phyloP scores from a whole-genome alignment of 2,888 invertebrate genomes.

The Crioceris asparagi region DNA sequence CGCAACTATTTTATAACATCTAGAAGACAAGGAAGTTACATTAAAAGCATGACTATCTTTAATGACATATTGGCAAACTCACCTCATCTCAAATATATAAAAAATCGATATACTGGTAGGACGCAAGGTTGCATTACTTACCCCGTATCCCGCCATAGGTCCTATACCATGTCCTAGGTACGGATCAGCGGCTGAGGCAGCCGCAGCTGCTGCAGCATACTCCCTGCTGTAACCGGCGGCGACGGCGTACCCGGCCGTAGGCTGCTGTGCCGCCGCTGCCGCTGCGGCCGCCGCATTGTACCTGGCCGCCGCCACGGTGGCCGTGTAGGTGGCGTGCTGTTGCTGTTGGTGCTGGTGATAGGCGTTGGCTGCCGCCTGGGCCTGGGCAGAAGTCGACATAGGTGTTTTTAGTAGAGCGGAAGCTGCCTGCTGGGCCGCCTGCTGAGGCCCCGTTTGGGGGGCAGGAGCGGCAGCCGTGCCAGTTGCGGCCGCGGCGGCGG shows the following conservation, averaged over 20 bases:
- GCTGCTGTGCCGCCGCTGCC: conserved; percentile 70
- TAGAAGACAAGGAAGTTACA: too few relatives aligned
- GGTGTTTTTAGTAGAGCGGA: conserved; percentile 77
- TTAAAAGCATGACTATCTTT: too few relatives aligned
- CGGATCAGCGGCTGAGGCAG: conserved; percentile 86
- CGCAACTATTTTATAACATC: too few relatives aligned
- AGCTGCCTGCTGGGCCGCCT: conserved; percentile 70
- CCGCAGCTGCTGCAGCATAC: conserved; percentile 61
- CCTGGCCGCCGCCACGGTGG: conserved; percentile 53
- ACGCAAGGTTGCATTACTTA: conserved; percentile 54
- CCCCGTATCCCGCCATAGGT: conserved; percentile 94
- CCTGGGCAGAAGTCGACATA: conserved; percentile 53
- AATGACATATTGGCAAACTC: too few relatives aligned
- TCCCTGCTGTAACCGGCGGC: conserved; percentile 72
- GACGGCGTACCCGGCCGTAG: conserved; percentile 62
- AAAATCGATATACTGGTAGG: too few relatives aligned
- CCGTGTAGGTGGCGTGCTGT: conserved; percentile 47
- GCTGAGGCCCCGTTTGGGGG: conserved; percentile 72
- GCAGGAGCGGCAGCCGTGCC: conserved; percentile 57
- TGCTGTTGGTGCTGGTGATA: conserved; percentile 69
- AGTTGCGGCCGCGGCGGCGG: conserved; percentile 27
- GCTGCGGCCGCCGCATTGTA: conserved; percentile 59
- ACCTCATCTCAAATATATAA: too few relatives aligned
- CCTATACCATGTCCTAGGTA: conserved; percentile 93
- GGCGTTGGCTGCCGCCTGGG: conserved; percentile 72